phyloP scores from a whole-genome alignment of 35 echinoderm and acorn worm genomes.

The Strongylocentrotus purpuratus region DNA sequence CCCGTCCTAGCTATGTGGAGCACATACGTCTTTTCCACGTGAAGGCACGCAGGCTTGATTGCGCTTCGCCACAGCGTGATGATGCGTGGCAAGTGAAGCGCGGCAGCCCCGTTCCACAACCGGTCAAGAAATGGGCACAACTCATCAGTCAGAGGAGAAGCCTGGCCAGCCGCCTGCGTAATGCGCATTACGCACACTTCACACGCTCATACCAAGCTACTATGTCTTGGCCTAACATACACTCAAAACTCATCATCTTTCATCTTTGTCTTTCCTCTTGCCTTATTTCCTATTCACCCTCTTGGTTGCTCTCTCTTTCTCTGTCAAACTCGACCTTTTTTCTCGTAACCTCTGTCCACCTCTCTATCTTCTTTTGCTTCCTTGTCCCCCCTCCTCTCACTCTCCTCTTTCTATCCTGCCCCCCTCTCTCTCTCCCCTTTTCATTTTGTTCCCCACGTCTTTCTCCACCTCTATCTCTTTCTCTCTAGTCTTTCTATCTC shows the following conservation, averaged over 20 bases:
- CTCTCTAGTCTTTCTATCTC: neutral
- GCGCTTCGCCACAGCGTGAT: conserved; percentile 24
- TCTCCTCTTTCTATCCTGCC: neutral
- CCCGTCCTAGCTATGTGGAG: neutral
- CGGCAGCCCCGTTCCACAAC: conserved; percentile 28
- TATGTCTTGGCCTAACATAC: neutral
- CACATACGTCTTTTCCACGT: conserved; percentile 20
- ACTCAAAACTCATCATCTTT: neutral
- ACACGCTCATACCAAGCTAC: conserved; percentile 25
- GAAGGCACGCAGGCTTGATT: neutral
- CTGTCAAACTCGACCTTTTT: neutral
- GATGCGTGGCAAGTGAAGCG: conserved; percentile 38
- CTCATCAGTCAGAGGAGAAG: conserved; percentile 38
- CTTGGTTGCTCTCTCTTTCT: neutral
- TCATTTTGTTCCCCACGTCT: no score
- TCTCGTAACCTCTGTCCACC: no score
- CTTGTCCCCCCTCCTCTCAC: neutral
- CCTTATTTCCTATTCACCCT: neutral
- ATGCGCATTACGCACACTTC: conserved; percentile 38
- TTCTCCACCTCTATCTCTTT: neutral
- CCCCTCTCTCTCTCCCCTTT: neutral
- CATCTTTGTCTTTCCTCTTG: neutral
- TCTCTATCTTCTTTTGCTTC: no score
- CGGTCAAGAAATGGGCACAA: conserved; percentile 39
- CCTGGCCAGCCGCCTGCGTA: neutral